Percentiles rank a stretch among this genome's conserved stretches.
phyloP scores from a whole-genome alignment of 2,797 vertebrate genomes.

The Avahi laniger region DNA sequence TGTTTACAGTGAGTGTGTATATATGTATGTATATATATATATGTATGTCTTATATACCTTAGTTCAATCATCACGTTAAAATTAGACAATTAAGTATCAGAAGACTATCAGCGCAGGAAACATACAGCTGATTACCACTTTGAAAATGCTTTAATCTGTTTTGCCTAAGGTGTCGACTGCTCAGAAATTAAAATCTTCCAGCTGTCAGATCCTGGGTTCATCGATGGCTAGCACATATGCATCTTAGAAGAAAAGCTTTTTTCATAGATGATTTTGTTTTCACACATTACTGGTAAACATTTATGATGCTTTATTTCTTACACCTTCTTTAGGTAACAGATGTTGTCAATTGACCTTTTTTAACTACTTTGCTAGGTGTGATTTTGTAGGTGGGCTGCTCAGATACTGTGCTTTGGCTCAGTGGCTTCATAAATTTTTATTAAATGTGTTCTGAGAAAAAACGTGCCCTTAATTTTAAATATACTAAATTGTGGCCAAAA shows the following conservation, averaged over 20 bases:
- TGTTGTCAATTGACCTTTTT: slow-evolving; percentile 59
- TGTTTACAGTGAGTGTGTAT: not conserved
- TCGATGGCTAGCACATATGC: not conserved
- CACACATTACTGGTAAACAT: slow-evolving; percentile 45
- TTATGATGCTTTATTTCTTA: not conserved
- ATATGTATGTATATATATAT: slow-evolving; percentile 40
- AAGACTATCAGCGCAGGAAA: not conserved
- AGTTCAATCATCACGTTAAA: slow-evolving; percentile 48
- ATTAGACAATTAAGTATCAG: slow-evolving; percentile 60
- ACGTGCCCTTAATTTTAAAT: not conserved
- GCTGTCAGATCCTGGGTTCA: slow-evolving; percentile 43
- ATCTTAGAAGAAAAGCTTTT: slow-evolving; percentile 25
- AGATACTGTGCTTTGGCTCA: slow-evolving; percentile 43
- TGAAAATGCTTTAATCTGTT: slow-evolving; percentile 52
- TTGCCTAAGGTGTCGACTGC: slow-evolving; percentile 65
- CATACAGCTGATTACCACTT: not conserved
- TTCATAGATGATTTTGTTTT: slow-evolving; percentile 51
- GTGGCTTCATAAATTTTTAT: slow-evolving; percentile 18
- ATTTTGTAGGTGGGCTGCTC: slow-evolving; percentile 15
- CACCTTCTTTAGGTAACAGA: not conserved
- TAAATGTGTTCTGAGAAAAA: slow-evolving; percentile 49
- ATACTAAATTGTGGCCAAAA: not conserved
- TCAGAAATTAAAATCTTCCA: slow-evolving; percentile 73
- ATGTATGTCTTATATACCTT: slow-evolving; percentile 3
- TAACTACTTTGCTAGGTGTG: not conserved